Base-by-base conservation (phyloP, 2,113 vertebrate species). In the Corythornis vintsioides region DNA sequence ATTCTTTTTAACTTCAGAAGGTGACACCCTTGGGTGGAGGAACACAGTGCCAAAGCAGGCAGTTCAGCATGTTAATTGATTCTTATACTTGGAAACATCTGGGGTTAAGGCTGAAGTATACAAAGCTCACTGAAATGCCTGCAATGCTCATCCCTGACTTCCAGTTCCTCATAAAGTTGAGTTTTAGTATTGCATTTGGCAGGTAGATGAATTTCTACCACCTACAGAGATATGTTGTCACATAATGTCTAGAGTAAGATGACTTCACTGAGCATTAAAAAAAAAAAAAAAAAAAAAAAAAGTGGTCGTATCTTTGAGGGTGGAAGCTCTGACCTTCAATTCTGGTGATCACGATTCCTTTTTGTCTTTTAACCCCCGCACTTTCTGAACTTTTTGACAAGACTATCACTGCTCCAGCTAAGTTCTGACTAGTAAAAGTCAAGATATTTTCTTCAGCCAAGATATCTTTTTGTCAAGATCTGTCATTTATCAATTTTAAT, bases 261-360 rank as follows among this genome's bases (percentile, higher is more conserved):
- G 5, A 4, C n/a, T 91, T 57, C 19, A 26, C 3, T 57, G 25
- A n/a, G 19, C 24, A 53, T 13, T 22, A 50, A 12, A 50, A 50
- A 50, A 50, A 50, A 50, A 50, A 7, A 18, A 47, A 47, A 47
- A 52, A 52, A 52, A 12, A 19, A 31, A 11, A 26, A 42, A n/a
- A 26, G 31, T 28, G 20, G 6, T 22, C 3, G 1, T 21, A 31
- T 35, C 50, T 60, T 8, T 8, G 15, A 59, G 3, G n/a, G 7
- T n/a, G 16, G 19, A 15, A 50, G 8, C 5, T 75, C 14, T 2
- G 2, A 15, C 5, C 5, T 57, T 4, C 8, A 7, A 11, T 20
- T 65, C 6, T 42, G 7, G 24, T 50, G 8, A 26, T 66, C 21
- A 66, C 10, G 13, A 66, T 42, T n/a, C 0, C 20, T 67, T 83